Percentiles rank a stretch among this genome's conserved stretches.
phyloP scores from a whole-genome alignment of 2,888 invertebrate species.

The Dynastes grantii region DNA sequence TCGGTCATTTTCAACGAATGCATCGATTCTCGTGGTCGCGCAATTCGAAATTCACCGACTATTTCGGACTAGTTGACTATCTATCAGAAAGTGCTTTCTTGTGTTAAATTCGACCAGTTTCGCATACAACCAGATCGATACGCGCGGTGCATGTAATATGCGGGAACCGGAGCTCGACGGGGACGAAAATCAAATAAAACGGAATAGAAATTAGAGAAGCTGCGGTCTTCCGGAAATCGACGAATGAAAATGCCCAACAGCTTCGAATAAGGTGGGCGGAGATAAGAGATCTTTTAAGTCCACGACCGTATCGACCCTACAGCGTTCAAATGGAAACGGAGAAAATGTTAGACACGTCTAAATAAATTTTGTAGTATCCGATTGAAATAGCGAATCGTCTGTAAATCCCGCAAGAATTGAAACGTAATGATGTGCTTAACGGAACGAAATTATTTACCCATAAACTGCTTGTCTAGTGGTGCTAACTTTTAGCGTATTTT shows the following conservation, averaged over 20 bases:
- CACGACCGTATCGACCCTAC: neutral
- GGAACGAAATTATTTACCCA: no score
- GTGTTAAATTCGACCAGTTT: slow-evolving; percentile 31
- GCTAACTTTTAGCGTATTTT: no score
- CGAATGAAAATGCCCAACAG: slow-evolving; percentile 6
- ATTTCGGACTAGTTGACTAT: slow-evolving; percentile 3
- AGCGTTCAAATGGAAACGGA: neutral
- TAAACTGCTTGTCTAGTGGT: no score
- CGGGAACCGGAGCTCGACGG: slow-evolving; percentile 22
- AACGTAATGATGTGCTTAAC: neutral
- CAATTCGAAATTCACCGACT: slow-evolving; percentile 9
- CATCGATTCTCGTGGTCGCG: neutral
- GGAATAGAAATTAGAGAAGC: slow-evolving; percentile 21
- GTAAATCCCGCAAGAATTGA: neutral
- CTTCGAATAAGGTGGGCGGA: neutral
- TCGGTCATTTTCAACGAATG: no score
- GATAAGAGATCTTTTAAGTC: neutral
- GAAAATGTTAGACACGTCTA: neutral
- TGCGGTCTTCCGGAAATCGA: slow-evolving; percentile 15
- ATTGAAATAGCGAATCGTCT: neutral
- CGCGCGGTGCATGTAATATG: neutral
- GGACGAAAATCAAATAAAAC: slow-evolving; percentile 40
- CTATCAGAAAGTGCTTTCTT: slow-evolving; percentile 37
- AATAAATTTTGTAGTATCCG: neutral
- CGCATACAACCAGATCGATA: slow-evolving; percentile 14